Base-by-base conservation (phyloP, 2,113 vertebrate species). In the Xenopus laevis region DNA sequence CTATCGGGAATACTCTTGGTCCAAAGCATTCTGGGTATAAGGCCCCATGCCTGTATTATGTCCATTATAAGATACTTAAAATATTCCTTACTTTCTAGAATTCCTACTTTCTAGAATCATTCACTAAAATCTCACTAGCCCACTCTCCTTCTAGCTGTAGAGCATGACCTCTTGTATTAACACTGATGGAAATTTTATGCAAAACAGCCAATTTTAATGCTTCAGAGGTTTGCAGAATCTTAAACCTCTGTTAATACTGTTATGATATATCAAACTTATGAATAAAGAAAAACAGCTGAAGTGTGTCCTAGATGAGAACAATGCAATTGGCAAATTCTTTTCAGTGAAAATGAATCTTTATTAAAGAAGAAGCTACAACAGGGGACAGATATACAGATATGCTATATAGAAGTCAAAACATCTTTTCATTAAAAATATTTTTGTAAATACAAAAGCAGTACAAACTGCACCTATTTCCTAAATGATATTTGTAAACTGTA, bases 171-270 rank as follows among this genome's bases (percentile, higher is more conserved):
- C 72, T 74, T 74, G 64, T 74, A 67, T 53, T 68, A 67, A 60
- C 64, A 59, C 59, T 74, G 64, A 74, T 74, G 64, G 44, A 44
- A 74, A 40, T 74, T 74, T 74, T 74, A 74, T 74, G 72, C 64
- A 74, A 74, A 74, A 59, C 16, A 74, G 65, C 2, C 47, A 20
- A 23, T 74, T 74, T 74, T 60, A 74, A 74, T 74, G 72, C 64
- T 74, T 68, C 72, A 67, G 53, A 11, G 55, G 44, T 50, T 66
- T 53, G 15, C 53, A 60, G 72, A 68, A 74, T 67, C 55, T 74
- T 67, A 60, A 68, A 60, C 66, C 55, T 67, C 21, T 74, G 66
- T 21, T 59, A 60, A 53, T 18, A 13, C 72, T 46, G 64, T 53
- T 11, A 59, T 23, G 53, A 18, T 47, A 52, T 18, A 67, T 59